Evolutionary conservation across 2,888 invertebrate genomes (phyloP).

Genomic region (Acrobasis repandana): DNA sequence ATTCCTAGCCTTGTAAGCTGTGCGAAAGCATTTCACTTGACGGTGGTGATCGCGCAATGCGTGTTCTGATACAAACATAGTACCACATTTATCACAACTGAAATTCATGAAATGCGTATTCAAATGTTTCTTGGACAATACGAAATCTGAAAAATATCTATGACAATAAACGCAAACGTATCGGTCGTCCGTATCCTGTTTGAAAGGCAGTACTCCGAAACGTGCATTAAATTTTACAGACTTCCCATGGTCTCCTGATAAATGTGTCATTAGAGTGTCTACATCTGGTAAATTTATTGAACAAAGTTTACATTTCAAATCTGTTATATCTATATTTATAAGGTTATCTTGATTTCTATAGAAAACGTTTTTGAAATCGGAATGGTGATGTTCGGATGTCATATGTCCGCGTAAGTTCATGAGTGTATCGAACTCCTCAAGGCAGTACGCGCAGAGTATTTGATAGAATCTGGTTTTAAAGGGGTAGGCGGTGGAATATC

Average conservation of each 20-base stretch:
- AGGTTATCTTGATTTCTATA: slow-evolving; percentile 72
- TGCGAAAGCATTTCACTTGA: slow-evolving; percentile 70
- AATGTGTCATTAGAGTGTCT: slow-evolving; percentile 65
- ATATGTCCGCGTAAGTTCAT: slow-evolving; percentile 62
- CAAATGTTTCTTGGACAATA: slow-evolving; percentile 68
- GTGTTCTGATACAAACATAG: slow-evolving; percentile 67
- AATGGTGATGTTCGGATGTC: slow-evolving; percentile 58
- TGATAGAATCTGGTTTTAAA: slow-evolving; percentile 74
- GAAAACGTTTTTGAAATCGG: slow-evolving; percentile 69
- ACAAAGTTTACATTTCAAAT: slow-evolving; percentile 70
- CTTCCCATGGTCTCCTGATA: slow-evolving; percentile 61
- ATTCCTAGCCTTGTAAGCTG: slow-evolving; percentile 69
- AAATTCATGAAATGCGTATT: slow-evolving; percentile 70
- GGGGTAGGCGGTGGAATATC: slow-evolving; percentile 68
- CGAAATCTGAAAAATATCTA: slow-evolving; percentile 57
- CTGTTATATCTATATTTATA: slow-evolving; percentile 72
- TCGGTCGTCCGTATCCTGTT: slow-evolving; percentile 53
- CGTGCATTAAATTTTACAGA: slow-evolving; percentile 67
- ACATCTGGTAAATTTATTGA: slow-evolving; percentile 55
- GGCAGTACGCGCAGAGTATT: slow-evolving; percentile 72
- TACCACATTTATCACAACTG: slow-evolving; percentile 72
- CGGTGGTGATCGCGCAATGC: slow-evolving; percentile 68
- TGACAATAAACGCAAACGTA: slow-evolving; percentile 70
- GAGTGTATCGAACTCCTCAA: slow-evolving; percentile 61
- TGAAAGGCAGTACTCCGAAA: slow-evolving; percentile 71